phyloP scores from a whole-genome alignment of 2,888 invertebrate species.

The Dexiosoma caninum region DNA sequence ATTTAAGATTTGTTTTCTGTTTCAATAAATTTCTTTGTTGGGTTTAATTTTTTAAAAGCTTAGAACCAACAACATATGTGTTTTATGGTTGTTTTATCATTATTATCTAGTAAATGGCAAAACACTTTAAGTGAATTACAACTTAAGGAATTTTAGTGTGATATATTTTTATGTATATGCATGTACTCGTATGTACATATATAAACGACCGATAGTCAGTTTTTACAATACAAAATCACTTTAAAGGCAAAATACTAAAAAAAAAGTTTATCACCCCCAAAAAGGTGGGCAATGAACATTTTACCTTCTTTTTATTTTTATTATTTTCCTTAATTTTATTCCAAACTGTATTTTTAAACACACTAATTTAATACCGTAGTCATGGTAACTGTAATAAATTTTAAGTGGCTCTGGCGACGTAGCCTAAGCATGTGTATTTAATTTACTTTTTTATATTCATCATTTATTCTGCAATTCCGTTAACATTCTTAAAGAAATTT shows the following conservation, averaged over 20 bases:
- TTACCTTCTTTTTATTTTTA: too few species aligned
- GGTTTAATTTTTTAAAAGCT: too few species aligned
- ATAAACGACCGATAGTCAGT: conserved; percentile 40
- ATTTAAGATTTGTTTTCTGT: not conserved
- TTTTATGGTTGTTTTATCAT: conserved; percentile 26
- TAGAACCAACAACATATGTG: conserved; percentile 17
- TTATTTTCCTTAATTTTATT: too few species aligned
- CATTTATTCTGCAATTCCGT: not conserved
- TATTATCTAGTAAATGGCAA: conserved; percentile 44
- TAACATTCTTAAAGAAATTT: not conserved
- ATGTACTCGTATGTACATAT: too few species aligned
- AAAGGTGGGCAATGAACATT: conserved; percentile 14
- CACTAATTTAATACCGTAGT: not conserved
- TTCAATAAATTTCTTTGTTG: conserved; percentile 17
- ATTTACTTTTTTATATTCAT: not conserved
- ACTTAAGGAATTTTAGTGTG: conserved; percentile 2
- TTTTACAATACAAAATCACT: not conserved
- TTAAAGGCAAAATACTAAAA: not conserved
- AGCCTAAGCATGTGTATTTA: not conserved
- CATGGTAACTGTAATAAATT: not conserved
- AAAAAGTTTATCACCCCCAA: conserved; percentile 24
- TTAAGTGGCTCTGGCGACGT: conserved; percentile 1
- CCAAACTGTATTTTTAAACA: not conserved
- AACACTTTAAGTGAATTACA: conserved; percentile 54
- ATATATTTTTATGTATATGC: conserved; percentile 8